Percentiles rank a stretch among this genome's conserved stretches.
Conservation (phyloP, 2,113 vertebrate genomes). For the Lamprotornis superbus region DNA sequence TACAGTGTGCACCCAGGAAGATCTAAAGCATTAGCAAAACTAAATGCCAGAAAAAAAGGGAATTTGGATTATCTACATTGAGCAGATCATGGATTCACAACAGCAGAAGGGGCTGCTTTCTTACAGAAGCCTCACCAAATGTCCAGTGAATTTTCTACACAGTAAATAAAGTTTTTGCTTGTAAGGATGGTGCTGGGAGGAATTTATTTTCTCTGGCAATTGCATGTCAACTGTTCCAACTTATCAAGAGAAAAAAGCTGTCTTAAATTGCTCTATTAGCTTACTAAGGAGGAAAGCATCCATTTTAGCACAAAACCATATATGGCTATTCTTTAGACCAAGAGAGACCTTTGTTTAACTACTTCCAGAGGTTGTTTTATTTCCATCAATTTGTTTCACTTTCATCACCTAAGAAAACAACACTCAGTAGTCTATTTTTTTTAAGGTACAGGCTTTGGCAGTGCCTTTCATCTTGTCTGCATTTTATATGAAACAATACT, state of each 20-base stretch:
- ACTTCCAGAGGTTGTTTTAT: neutral
- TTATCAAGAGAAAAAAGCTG: conserved; percentile 9
- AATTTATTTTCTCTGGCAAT: neutral
- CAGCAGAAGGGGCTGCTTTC: conserved; percentile 19
- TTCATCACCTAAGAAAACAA: neutral
- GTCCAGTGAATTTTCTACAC: conserved; percentile 3
- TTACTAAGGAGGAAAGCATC: neutral
- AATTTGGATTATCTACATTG: neutral
- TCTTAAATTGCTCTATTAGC: neutral
- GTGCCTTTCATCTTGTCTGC: neutral
- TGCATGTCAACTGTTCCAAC: neutral
- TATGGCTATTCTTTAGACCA: neutral
- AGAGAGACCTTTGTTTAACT: neutral
- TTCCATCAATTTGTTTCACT: neutral
- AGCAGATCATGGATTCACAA: neutral
- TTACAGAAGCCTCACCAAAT: conserved; percentile 24
- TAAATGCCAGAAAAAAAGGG: neutral
- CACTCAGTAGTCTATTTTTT: neutral
- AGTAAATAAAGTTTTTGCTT: conserved; percentile 14
- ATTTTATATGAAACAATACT: neutral
- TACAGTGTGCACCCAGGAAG: neutral
- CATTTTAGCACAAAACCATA: neutral
- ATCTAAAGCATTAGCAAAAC: neutral
- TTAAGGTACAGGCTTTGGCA: neutral
- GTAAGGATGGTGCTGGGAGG: neutral